Percentiles rank a stretch among this genome's conserved stretches.
Conservation (phyloP, 2,113 vertebrate species). For the Chauna torquata region DNA sequence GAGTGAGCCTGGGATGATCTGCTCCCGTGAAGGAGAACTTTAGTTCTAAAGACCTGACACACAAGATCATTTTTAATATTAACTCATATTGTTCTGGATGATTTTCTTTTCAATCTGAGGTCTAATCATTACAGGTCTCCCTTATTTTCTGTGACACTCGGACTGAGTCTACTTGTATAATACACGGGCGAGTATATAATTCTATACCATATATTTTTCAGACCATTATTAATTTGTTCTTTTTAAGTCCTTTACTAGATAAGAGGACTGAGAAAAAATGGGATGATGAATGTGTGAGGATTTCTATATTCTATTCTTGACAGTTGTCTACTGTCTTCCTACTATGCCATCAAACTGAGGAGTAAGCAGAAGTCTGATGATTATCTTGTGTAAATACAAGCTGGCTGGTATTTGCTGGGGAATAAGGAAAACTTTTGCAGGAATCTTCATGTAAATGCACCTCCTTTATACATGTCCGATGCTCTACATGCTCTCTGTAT, state of each 20-base stretch:
- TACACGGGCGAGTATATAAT: not conserved
- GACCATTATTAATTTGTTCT: not conserved
- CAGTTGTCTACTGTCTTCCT: not conserved
- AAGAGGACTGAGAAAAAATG: not conserved
- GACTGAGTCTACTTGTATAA: not conserved
- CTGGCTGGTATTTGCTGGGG: not conserved
- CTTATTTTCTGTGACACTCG: not conserved
- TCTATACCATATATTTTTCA: not conserved
- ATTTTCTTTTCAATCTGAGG: not conserved
- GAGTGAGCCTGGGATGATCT: not conserved
- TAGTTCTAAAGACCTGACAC: not conserved
- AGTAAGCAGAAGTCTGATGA: not conserved
- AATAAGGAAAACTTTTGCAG: not conserved
- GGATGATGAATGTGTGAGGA: rapidly evolving
- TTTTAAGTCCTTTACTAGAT: not conserved
- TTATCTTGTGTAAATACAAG: not conserved
- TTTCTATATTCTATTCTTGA: not conserved
- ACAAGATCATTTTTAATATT: not conserved
- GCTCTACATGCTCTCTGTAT: not conserved
- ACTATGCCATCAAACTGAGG: not conserved
- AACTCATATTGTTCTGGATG: not conserved
- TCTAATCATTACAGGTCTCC: not conserved
- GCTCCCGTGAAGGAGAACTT: not conserved
- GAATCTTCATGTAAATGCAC: not conserved
- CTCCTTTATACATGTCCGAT: not conserved